Percentiles rank a stretch among this genome's conserved stretches.
These are phyloP conservation scores for Semotilus atromaculatus DNA, from an alignment of 2,797 vertebrate genomes.

Conservation along the genomic window DNA sequence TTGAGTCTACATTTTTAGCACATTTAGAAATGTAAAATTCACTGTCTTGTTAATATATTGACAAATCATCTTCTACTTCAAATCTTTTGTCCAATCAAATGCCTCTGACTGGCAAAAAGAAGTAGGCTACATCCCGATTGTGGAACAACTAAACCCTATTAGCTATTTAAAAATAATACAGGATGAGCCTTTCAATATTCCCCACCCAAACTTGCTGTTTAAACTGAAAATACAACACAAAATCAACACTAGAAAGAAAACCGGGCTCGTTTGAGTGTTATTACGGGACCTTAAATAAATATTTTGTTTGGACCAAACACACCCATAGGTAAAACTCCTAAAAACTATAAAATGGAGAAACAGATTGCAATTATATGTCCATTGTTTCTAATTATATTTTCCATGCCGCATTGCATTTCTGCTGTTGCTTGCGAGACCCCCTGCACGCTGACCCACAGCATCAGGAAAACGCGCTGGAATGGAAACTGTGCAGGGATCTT, in stretches of 20 bases:
- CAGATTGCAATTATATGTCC: neutral
- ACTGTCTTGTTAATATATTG: neutral
- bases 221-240: neutral
- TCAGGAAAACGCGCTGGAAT: conserved; percentile 30
- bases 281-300: neutral
- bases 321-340: neutral
- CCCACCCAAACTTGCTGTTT: neutral
- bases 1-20: neutral
- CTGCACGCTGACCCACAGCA: conserved; percentile 8
- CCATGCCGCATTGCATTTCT: conserved; percentile 8
- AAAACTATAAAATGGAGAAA: conserved; percentile 3
- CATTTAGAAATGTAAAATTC: neutral
- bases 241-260: conserved; percentile 1
- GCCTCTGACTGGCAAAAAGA: neutral
- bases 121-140: neutral
- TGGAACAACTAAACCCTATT: neutral
- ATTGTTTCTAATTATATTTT: conserved; percentile 30
- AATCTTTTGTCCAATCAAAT: too few relatives aligned
- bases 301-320: neutral
- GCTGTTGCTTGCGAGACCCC: conserved; percentile 21
- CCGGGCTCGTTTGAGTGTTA: neutral
- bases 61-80: too few relatives aligned
- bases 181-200: neutral
- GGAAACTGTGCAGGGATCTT: conserved; percentile 33
- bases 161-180: neutral